Conservation (phyloP, 2,797 vertebrate species). For the Acanthurus tractus region DNA sequence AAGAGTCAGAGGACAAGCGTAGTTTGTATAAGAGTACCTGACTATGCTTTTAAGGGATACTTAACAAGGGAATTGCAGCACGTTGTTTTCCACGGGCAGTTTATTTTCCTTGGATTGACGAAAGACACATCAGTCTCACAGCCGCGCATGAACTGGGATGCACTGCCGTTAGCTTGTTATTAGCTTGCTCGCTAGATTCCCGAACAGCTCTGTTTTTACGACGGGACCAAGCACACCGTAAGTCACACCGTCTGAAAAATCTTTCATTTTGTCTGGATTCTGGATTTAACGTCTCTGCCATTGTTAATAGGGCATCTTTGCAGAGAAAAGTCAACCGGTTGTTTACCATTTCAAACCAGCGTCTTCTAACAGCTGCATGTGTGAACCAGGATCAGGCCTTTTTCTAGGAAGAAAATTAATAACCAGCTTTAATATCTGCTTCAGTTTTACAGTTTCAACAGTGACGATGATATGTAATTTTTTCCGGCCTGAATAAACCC, state of each 20-base stretch:
- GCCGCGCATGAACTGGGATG: constrained; percentile 69
- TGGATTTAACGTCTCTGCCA: fast-evolving
- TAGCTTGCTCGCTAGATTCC: constrained; percentile 74
- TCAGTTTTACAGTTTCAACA: not conserved
- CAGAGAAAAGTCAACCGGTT: not conserved
- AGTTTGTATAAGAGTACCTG: not conserved
- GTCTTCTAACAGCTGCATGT: constrained; percentile 46
- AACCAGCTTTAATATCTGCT: not conserved
- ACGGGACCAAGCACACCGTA: constrained; percentile 77
- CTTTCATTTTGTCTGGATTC: not conserved
- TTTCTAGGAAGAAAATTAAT: not conserved
- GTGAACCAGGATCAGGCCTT: constrained; percentile 43
- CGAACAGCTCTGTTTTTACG: constrained; percentile 52
- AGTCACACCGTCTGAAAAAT: constrained; percentile 44
- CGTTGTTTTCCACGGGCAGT: constrained; percentile 7
- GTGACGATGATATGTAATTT: fast-evolving
- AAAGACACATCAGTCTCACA: constrained; percentile 31
- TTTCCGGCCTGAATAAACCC: not conserved
- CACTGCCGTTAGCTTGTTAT: constrained; percentile 68
- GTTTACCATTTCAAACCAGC: constrained; percentile 11
- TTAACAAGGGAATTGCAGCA: constrained; percentile 11
- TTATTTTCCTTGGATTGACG: constrained; percentile 29
- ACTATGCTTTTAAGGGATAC: constrained; percentile 39
- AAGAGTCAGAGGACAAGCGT: constrained; percentile 37
- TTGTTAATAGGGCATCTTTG: not conserved